phyloP scores from a whole-genome alignment of 2,113 vertebrate species.

The Ibidorhyncha struthersii region DNA sequence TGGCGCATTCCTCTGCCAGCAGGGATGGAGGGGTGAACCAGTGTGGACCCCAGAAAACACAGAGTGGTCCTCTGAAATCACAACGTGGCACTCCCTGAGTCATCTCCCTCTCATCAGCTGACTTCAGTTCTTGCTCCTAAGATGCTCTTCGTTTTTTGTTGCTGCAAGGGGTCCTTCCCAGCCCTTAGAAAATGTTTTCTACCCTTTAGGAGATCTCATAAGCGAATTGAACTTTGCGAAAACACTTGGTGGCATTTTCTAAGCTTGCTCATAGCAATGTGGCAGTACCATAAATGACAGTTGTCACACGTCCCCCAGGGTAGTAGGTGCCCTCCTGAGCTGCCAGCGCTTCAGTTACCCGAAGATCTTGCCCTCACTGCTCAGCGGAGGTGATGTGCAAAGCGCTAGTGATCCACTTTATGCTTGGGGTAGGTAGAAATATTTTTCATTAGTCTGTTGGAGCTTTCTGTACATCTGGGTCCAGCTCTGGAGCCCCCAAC shows the following conservation, averaged over 20 bases:
- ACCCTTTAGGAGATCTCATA: not conserved
- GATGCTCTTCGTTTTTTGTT: not conserved
- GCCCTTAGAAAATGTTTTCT: not conserved
- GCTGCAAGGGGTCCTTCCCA: not conserved
- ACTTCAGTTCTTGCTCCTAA: not conserved
- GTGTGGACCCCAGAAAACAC: too few relatives aligned
- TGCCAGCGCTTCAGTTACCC: not conserved
- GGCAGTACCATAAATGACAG: not conserved
- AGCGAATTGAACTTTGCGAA: not conserved
- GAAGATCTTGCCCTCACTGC: not conserved
- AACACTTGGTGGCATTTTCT: not conserved
- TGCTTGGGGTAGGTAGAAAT: not conserved
- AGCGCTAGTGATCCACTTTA: not conserved
- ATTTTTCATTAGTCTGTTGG: not conserved
- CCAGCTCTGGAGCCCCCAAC: too few relatives aligned
- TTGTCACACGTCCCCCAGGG: not conserved
- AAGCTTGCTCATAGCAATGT: not conserved
- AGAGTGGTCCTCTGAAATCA: not conserved
- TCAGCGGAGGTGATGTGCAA: not conserved
- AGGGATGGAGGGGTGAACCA: not conserved
- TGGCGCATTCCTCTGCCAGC: not conserved
- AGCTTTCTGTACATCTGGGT: not conserved
- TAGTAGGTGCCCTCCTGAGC: not conserved
- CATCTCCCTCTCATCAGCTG: not conserved
- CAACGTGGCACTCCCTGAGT: not conserved